A percentile compares a stretch with the other conserved stretches of the same genome.
Conservation (phyloP, 2,797 vertebrate species). For the Acrossocheilus fasciatus region DNA sequence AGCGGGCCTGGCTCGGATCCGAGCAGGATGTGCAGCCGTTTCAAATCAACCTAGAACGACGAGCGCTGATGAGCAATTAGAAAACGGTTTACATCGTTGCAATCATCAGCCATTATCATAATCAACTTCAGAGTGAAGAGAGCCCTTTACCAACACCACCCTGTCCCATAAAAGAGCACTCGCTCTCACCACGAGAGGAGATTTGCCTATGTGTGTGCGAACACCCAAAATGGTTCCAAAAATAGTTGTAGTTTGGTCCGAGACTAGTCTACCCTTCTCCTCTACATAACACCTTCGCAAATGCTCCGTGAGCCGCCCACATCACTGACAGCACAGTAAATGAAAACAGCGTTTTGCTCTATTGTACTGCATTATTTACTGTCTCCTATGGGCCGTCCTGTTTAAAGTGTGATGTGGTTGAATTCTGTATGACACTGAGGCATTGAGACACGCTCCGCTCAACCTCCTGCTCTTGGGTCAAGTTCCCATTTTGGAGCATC, state of each 20-base stretch:
- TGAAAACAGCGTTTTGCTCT: slow-evolving; percentile 40
- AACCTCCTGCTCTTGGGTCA: slow-evolving; percentile 43
- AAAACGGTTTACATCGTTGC: slow-evolving; percentile 57
- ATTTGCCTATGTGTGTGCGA: slow-evolving; percentile 27
- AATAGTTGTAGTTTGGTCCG: neutral
- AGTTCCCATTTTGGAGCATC: slow-evolving; percentile 38
- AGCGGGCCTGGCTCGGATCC: slow-evolving; percentile 26
- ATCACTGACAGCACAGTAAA: slow-evolving; percentile 19
- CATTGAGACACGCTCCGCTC: slow-evolving; percentile 2
- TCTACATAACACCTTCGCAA: neutral
- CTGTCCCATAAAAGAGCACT: slow-evolving; percentile 30
- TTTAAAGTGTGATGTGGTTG: slow-evolving; percentile 33
- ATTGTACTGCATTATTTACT: slow-evolving; percentile 41
- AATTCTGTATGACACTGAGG: slow-evolving; percentile 27
- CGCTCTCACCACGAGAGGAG: slow-evolving; percentile 28
- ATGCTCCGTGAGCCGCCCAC: neutral
- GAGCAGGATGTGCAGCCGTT: slow-evolving; percentile 51
- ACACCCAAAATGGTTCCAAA: neutral
- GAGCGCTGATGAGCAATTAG: slow-evolving; percentile 68
- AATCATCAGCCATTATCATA: slow-evolving; percentile 69
- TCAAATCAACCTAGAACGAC: slow-evolving; percentile 59
- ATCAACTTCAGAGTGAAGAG: slow-evolving; percentile 68
- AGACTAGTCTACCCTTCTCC: neutral
- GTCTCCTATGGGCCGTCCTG: slow-evolving; percentile 22
- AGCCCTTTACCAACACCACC: slow-evolving; percentile 52